Percentiles rank a stretch among this genome's conserved stretches.
phyloP scores from a whole-genome alignment of 2,113 vertebrate species.

The Semnornis frantzii region DNA sequence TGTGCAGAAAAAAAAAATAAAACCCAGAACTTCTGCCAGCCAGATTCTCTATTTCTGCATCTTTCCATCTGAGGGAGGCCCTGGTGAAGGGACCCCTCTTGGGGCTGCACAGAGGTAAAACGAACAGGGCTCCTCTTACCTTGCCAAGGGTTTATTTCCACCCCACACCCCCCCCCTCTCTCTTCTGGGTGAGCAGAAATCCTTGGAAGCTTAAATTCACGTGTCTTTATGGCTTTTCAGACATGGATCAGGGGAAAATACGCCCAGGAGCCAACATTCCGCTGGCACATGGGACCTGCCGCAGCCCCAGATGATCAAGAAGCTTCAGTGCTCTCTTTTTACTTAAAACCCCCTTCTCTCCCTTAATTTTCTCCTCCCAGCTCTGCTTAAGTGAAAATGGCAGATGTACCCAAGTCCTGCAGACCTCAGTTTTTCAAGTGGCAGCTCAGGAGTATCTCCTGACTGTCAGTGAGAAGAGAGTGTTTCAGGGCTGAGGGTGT shows the following conservation, averaged over 20 bases:
- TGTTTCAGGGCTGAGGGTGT: not conserved
- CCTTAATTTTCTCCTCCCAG: not conserved
- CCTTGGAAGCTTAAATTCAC: slow-evolving; percentile 14
- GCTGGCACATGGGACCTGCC: not conserved
- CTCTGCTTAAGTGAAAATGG: not conserved
- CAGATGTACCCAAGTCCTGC: not conserved
- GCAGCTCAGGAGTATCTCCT: not conserved
- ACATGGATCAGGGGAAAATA: slow-evolving; percentile 13
- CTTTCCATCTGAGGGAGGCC: not conserved
- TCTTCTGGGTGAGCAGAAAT: not conserved
- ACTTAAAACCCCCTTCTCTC: not conserved
- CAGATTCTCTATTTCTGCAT: not conserved
- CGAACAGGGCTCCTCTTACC: not conserved
- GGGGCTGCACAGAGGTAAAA: not conserved
- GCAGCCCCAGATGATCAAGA: not conserved
- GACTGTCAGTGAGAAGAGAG: not conserved
- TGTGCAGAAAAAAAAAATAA: not conserved
- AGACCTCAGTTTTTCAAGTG: not conserved
- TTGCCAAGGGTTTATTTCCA: not conserved
- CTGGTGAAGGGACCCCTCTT: not conserved
- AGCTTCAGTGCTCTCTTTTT: not conserved
- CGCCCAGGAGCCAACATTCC: slow-evolving; percentile 22
- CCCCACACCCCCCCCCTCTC: too few relatives aligned
- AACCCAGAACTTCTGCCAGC: not conserved
- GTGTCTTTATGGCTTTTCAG: not conserved